Conservation (phyloP, 2,888 invertebrate genomes). For the Torymus aiolomorphi region DNA sequence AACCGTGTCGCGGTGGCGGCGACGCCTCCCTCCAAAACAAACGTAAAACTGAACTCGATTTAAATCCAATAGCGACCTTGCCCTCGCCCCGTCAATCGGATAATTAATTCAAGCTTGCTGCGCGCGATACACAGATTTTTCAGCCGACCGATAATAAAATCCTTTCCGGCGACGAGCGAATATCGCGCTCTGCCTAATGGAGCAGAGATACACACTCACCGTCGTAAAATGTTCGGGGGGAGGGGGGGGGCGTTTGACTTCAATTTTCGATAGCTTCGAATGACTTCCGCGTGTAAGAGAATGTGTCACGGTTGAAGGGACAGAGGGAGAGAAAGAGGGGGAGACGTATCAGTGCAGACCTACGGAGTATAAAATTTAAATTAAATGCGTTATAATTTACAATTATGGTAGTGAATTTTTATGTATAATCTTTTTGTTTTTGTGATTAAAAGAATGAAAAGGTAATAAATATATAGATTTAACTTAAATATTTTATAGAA, state of each 20-base stretch:
- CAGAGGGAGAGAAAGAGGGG: too few relatives aligned
- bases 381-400: too few relatives aligned
- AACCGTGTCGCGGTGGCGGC: conserved; percentile 20
- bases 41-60: conserved; percentile 29
- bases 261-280: conserved; percentile 25
- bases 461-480: too few relatives aligned
- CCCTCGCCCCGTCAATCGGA: conserved; percentile 16
- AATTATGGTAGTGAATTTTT: too few relatives aligned
- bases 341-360: too few relatives aligned
- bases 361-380: too few relatives aligned
- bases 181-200: too few relatives aligned
- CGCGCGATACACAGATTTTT: conserved; percentile 7
- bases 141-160: neutral
- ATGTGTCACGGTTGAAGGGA: too few relatives aligned
- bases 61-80: conserved; percentile 16
- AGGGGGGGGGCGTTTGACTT: neutral
- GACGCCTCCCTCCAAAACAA: neutral
- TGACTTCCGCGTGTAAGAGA: neutral
- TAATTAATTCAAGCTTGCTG: conserved; percentile 15
- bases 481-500: too few relatives aligned
- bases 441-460: too few relatives aligned
- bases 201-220: neutral
- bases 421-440: too few relatives aligned
- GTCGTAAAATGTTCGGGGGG: too few relatives aligned
- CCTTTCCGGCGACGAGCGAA: neutral